Base-by-base conservation (phyloP, 1,140 invertebrate species). In the Eupristina koningsbergeri region DNA sequence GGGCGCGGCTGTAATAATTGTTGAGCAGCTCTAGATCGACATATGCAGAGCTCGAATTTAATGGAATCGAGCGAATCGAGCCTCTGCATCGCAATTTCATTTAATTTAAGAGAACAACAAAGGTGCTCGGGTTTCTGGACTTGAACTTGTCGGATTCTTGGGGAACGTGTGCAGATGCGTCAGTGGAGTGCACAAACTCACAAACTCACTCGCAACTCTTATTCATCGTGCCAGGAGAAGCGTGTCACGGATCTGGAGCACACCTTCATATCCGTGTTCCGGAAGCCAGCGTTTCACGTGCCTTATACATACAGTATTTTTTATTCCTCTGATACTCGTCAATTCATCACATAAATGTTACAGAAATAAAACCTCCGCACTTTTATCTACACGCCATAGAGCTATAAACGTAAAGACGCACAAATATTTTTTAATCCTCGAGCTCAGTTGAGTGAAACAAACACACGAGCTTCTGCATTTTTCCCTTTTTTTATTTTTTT, bases 221-320 rank as follows among this genome's bases (percentile, higher is more conserved):
- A 74, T 50, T 80, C 86, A 84, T 86, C 87, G 85, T 88, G 82
- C 45, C 87, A 87, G 87, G 88, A 92, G 91, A 92, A 92, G 89
- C 87, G 90, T 92, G 92, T 92, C 92, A 92, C 90, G 89, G 87
- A 92, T 92, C 90, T 92, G 83, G 92, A 92, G 89, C 92, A 92
- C 86, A 88, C 7, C 67, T 41, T 26, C 89, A 88, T 87, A 85
- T 88, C 53, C 71, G 80, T 64, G 85, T 84, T 83, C 80, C 50
- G 50, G 19, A 15, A n/a, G 84, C 83, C 31, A 31, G 8, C 19
- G 13, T 36, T 47, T 41, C 41, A 75, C 53, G 5, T 75, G 73
- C 88, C 88, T 88, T 87, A 89, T 89, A 87, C 75, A 86, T 76
- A 76, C 83, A 69, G 84, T 77, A 86, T 86, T 86, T 85, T 85